Conservation (phyloP, 2,888 invertebrate species). For the Hirudinaria manillensis region DNA sequence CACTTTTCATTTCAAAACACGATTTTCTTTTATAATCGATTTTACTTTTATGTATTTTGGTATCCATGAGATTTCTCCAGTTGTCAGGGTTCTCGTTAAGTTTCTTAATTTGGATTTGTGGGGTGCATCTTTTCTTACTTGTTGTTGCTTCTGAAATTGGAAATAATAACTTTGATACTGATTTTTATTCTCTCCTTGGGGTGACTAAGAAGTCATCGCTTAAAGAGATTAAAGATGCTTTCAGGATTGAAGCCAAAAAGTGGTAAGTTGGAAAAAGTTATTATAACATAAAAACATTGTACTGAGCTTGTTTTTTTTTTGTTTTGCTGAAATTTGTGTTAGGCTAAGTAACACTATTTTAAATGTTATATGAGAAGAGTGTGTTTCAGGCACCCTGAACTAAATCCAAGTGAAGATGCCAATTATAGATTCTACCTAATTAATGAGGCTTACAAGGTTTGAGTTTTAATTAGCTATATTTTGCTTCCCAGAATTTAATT, state of each 20-base stretch:
- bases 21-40: no score
- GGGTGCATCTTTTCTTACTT: no score
- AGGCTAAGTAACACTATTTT: background rate
- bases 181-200: constrained; percentile 22
- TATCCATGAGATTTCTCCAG: no score
- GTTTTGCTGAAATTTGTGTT: background rate
- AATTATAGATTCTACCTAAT: constrained; percentile 14
- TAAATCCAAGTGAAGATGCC: constrained; percentile 22
- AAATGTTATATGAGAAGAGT: constrained; percentile 6
- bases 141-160: no score
- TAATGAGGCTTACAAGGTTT: constrained; percentile 22
- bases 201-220: constrained; percentile 18
- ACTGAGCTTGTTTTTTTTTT: background rate
- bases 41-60: no score
- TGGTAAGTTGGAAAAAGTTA: background rate
- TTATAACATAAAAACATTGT: background rate
- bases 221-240: constrained; percentile 25
- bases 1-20: no score
- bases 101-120: no score
- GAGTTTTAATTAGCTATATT: background rate
- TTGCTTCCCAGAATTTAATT: background rate
- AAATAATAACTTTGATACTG: no score
- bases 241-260: constrained; percentile 15
- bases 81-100: no score
- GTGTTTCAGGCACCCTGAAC: constrained; percentile 14